Evolutionary conservation across 92 coral and sea anemone genomes (phyloP).

Genomic region (Galaxea fascicularis): DNA sequence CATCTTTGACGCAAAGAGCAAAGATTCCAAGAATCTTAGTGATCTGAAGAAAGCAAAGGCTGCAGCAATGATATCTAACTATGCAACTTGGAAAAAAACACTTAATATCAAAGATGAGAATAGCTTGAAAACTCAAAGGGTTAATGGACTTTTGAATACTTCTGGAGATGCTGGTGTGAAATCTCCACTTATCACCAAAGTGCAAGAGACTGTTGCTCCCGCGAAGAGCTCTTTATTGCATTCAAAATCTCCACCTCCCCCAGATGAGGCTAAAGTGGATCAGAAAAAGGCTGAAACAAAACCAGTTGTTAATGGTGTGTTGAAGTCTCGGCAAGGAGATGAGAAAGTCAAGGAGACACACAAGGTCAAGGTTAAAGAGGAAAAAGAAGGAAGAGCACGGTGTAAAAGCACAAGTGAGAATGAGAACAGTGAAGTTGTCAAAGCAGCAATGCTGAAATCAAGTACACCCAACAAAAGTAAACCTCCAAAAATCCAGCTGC

Average conservation of each 20-base stretch:
- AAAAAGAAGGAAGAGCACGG: conserved; percentile 11
- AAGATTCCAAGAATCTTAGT: conserved; percentile 4
- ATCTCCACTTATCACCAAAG: conserved; percentile 20
- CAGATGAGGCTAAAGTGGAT: conserved; percentile 2
- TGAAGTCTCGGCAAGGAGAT: conserved; percentile 3
- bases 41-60: conserved; percentile 34
- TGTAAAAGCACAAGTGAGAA: neutral
- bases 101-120: conserved; percentile 1
- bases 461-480: conserved; percentile 14
- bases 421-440: neutral
- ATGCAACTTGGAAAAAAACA: neutral
- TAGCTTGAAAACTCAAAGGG: neutral
- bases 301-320: conserved; percentile 28
- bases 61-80: neutral
- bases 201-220: neutral
- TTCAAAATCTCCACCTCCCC: conserved; percentile 18
- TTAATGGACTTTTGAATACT: conserved; percentile 24
- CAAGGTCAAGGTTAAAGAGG: conserved; percentile 11
- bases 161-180: neutral
- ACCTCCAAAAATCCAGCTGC: conserved; percentile 44
- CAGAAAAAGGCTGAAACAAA: conserved; percentile 9
- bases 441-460: neutral
- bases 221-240: conserved; percentile 1
- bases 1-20: conserved; percentile 47
- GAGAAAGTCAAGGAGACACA: conserved; percentile 21